Evolutionary conservation across 1,140 invertebrate genomes (phyloP), one percentile per base, ranked within the genome.

Genomic region (Radopholus similis): DNA sequence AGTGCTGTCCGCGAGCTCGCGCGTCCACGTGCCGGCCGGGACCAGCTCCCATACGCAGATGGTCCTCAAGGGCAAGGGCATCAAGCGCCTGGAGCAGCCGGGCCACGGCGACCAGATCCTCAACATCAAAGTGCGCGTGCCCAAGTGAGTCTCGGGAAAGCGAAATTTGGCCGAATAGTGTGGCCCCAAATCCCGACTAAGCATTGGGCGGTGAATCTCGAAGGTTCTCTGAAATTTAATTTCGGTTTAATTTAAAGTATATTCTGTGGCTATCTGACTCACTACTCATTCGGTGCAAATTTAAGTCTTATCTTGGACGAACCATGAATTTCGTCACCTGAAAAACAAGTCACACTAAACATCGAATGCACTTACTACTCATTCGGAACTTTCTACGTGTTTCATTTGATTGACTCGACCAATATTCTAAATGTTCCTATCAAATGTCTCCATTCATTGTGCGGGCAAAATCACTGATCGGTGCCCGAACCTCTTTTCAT

Each of bases 71-170:
- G 89, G 90, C 1, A 42, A 98, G 85, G 96, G 96, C 2, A 88
- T 98, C 77, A 93, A 92, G 81, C 88, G 91, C 73, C 88, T 97
- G 0, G 91, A 92, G 77, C 88, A 89, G 4, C 88, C 89, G 72
- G 94, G 94, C 1, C 87, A 90, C 77, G 96, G 96, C 0, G 95
- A 99, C 85, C 96, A 99, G 85, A 97, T 97, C 83, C 88, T 98
- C 9, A 89, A 93, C 77, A 86, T 98, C 8, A 97, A 94, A 85
- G 91, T 99, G 73, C 87, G 87, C 75, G 81, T 87, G 47, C 87
- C 87, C 26, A 78, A 77, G 86, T 87, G 82, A 54, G 68, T 51
- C 30, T 51, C 30, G 38, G n/a, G n/a, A n/a, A n/a, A n/a, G n/a
- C n/a, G n/a, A n/a, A n/a, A n/a, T n/a, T n/a, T n/a, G n/a, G n/a